Percentiles rank a stretch among this genome's conserved stretches.
Conservation (phyloP, 2,888 invertebrate species). For the Drosophila leonis region DNA sequence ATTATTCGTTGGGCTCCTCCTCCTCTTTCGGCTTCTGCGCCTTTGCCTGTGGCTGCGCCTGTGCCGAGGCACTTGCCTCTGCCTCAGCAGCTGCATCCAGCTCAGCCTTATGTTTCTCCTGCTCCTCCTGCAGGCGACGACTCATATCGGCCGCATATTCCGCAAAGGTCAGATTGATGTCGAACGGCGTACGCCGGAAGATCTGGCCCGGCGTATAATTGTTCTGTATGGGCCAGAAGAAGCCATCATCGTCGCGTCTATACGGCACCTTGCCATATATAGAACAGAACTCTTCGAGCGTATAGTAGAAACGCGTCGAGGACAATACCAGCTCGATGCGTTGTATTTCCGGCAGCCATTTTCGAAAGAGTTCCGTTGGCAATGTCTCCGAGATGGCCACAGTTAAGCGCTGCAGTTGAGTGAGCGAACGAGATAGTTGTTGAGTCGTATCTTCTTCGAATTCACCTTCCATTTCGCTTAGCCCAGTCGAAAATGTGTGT, state of each 20-base stretch:
- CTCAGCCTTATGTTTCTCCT: slow-evolving; percentile 21
- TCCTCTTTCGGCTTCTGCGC: not conserved
- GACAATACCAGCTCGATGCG: slow-evolving; percentile 79
- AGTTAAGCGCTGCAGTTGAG: not conserved
- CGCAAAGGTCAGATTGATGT: slow-evolving; percentile 81
- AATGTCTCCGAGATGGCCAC: not conserved
- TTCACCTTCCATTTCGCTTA: not conserved
- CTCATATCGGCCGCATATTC: slow-evolving; percentile 67
- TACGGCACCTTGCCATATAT: slow-evolving; percentile 62
- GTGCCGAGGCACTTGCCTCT: slow-evolving; percentile 7
- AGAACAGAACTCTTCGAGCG: slow-evolving; percentile 54
- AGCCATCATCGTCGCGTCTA: slow-evolving; percentile 69
- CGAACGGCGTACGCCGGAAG: slow-evolving; percentile 76
- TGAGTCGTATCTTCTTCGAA: not conserved
- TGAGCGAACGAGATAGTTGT: not conserved
- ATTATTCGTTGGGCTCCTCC: not conserved
- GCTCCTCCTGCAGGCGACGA: slow-evolving; percentile 34
- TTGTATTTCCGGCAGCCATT: slow-evolving; percentile 76
- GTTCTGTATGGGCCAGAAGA: slow-evolving; percentile 79
- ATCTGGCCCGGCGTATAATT: slow-evolving; percentile 76
- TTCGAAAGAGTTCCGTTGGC: slow-evolving; percentile 56
- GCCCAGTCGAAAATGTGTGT: accelerated
- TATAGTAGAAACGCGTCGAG: slow-evolving; percentile 72
- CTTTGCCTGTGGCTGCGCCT: not conserved
- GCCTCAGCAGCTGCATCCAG: slow-evolving; percentile 37